Evolutionary conservation across 1,140 invertebrate species (phyloP), one percentile per base, ranked within the genome.

Genomic region (Gonioctena quinquepunctata): DNA sequence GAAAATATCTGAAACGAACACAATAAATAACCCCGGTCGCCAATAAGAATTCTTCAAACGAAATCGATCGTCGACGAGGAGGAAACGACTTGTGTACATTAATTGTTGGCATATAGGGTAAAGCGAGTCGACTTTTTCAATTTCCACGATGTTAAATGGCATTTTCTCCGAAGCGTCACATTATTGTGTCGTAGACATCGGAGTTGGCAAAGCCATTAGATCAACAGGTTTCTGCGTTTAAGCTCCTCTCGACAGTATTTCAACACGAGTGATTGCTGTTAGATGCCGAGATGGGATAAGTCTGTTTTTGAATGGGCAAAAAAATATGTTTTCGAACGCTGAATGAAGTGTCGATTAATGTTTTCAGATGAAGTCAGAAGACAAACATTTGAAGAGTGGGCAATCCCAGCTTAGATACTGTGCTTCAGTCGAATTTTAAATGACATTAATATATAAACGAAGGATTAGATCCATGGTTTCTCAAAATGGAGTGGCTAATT

Each of bases 111-210:
- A 8, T 57, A 57, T 57, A 57, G 54, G 54, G 54, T n/a, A 57
- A 7, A 57, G 54, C 54, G 54, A 57, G 54, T 57, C 54, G 54
- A 57, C 54, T 57, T 57, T 57, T 57, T 57, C 54, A 57, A 23
- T 57, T 57, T 57, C 54, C 54, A 57, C 54, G 22, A 57, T 57
- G 54, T 57, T 57, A 25, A 57, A 57, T 23, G 25, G 54, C 54
- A 57, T 57, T 57, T 57, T 57, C 54, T 25, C 8, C 54, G 54
- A 57, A 57, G 54, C 19, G 54, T 25, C 22, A 16, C 54, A 57
- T 57, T 57, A 57, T 22, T 19, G 54, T 57, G 54, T 57, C 54
- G 54, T 57, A 57, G 54, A 57, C 54, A 57, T 22, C 54, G 54
- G 5, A 18, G 54, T 57, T 57, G 16, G 33, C 33, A 42, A n/a